Conservation (phyloP, 1,140 invertebrate species). For the Brachionus sp. region DNA sequence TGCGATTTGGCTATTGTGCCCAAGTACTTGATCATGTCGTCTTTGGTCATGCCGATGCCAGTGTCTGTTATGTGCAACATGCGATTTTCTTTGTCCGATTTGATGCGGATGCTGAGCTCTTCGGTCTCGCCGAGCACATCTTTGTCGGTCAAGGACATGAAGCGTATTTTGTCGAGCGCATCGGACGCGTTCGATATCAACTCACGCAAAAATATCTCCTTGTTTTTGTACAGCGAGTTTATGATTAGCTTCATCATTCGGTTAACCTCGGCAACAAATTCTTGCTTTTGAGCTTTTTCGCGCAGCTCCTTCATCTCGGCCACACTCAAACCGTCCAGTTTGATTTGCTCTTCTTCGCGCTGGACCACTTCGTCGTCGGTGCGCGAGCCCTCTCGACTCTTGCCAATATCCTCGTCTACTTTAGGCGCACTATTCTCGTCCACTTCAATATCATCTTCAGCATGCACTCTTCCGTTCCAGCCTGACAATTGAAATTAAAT, state of each 20-base stretch:
- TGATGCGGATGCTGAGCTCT: constrained; percentile 46
- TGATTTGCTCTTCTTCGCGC: constrained; percentile 92
- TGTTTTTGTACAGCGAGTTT: constrained; percentile 94
- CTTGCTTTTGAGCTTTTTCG: constrained; percentile 85
- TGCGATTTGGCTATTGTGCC: constrained; percentile 99
- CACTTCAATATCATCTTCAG: constrained; percentile 48
- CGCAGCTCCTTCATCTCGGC: constrained; percentile 82
- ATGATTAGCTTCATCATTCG: constrained; percentile 99
- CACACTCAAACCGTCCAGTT: constrained; percentile 88
- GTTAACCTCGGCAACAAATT: constrained; percentile 90
- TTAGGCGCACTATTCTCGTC: constrained; percentile 48
- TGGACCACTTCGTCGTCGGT: constrained; percentile 65
- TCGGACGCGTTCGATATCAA: constrained; percentile 80
- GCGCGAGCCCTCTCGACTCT: constrained; percentile 74
- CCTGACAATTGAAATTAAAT: background rate
- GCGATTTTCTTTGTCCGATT: constrained; percentile 88
- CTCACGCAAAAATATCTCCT: constrained; percentile 96
- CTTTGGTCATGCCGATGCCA: constrained; percentile 95
- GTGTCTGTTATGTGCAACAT: constrained; percentile 91
- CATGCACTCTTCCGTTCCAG: background rate
- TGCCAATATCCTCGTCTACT: constrained; percentile 72
- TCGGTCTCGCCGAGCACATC: constrained; percentile 20
- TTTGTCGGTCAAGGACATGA: constrained; percentile 69
- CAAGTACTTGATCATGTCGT: constrained; percentile 89
- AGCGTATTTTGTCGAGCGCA: constrained; percentile 63